A percentile compares a stretch with the other conserved stretches of the same genome.
Conservation (phyloP, 1,140 invertebrate genomes). For the Bilobella aurantiaca region DNA sequence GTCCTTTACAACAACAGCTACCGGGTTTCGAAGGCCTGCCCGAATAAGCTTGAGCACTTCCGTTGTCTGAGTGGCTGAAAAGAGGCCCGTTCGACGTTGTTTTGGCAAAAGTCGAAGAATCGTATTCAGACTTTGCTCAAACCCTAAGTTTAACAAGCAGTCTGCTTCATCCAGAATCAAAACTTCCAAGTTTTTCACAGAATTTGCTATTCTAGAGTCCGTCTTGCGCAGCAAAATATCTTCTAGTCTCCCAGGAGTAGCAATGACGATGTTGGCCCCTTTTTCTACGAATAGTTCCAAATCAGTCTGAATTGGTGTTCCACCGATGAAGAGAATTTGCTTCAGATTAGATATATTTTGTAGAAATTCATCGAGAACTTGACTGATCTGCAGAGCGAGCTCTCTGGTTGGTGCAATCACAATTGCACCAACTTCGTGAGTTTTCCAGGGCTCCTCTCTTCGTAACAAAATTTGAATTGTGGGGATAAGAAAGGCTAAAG, state of each 20-base stretch:
- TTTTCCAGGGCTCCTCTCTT: constrained; percentile 52
- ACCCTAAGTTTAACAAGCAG: constrained; percentile 81
- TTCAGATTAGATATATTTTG: constrained; percentile 37
- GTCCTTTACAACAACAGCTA: constrained; percentile 79
- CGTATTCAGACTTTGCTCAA: constrained; percentile 73
- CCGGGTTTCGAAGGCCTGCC: constrained; percentile 89
- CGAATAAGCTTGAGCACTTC: constrained; percentile 82
- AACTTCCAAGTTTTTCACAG: constrained; percentile 72
- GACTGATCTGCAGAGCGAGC: constrained; percentile 75
- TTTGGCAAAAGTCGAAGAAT: constrained; percentile 86
- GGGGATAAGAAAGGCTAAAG: constrained; percentile 85
- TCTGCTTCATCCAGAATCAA: constrained; percentile 96
- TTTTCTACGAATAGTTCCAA: constrained; percentile 53
- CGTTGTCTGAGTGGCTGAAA: constrained; percentile 97
- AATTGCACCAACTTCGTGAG: constrained; percentile 70
- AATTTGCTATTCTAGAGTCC: constrained; percentile 46
- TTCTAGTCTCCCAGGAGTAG: constrained; percentile 83
- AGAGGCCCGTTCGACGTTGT: constrained; percentile 86
- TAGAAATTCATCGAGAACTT: constrained; percentile 49
- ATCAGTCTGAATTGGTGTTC: constrained; percentile 62
- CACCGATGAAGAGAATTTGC: constrained; percentile 64
- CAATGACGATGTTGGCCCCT: constrained; percentile 77
- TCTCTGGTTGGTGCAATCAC: constrained; percentile 90
- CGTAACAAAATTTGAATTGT: constrained; percentile 68
- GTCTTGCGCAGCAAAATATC: constrained; percentile 61